Evolutionary conservation across 2,888 invertebrate genomes (phyloP), one percentile per base, ranked within the genome.

Genomic region (Trilocha varians): DNA sequence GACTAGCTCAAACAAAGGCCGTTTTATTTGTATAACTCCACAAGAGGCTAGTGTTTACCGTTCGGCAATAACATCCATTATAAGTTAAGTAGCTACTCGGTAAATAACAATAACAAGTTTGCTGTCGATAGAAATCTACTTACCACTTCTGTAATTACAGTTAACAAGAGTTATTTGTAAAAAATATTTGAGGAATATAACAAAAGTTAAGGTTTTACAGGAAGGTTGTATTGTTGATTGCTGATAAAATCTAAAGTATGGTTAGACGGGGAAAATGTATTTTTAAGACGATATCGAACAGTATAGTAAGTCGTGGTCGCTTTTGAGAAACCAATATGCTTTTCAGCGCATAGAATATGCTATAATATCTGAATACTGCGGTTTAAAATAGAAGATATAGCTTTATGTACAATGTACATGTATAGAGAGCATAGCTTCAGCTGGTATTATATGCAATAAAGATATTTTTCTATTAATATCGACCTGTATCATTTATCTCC

Each of bases 1-100:
- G 36, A 25, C 45, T 50, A 54, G 46, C 42, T 44, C 43, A 39
- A 48, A 50, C 43, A 38, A 44, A 44, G 47, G 15, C 43, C 48
- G 43, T 47, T 52, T 46, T 45, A 39, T 47, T 42, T 42, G 36
- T 36, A 42, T 44, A 40, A 41, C 32, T 44, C 40, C 14, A 55
- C 32, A 40, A 38, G 40, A 40, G 42, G 43, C 45, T 46, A 43
- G 46, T 48, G 41, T 45, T 52, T 49, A 37, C 47, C 44, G 41
- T 45, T 45, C 44, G 45, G 9, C 34, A 34, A 41, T 42, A 43
- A 45, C 18, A 36, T 17, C 43, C 39, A 18, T 38, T 43, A 42
- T 43, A 54, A 49, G 33, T 45, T 37, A 36, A 35, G 32, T 42
- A 18, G 16, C 14, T n/a, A 36, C 16, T 25, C 39, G n/a, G 37